Conservation (phyloP, 1,140 invertebrate species). For the Batillaria attramentaria region DNA sequence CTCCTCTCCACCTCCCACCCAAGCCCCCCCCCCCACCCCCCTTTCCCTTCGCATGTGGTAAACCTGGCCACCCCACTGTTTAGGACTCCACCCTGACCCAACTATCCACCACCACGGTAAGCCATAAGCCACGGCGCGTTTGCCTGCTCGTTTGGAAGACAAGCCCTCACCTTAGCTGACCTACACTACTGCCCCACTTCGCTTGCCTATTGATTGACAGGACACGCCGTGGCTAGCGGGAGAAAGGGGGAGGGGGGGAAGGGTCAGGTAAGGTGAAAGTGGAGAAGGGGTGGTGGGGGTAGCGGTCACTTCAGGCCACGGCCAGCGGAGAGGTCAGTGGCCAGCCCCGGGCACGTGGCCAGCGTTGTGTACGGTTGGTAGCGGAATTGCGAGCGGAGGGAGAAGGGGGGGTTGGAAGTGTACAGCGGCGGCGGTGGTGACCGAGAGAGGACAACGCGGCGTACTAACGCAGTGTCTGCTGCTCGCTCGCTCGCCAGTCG, state of each 20-base stretch:
- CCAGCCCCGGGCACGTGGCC: background rate
- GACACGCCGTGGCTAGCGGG: constrained; percentile 17
- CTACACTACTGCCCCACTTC: constrained; percentile 46
- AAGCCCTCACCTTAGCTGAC: constrained; percentile 38
- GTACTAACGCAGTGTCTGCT: too few species aligned
- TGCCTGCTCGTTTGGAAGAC: constrained; percentile 27
- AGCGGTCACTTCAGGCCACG: background rate
- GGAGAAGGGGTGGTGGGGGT: too few species aligned
- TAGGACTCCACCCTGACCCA: constrained; percentile 31
- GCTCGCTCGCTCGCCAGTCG: constrained; percentile 26
- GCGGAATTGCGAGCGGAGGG: background rate
- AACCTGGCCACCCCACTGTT: constrained; percentile 14
- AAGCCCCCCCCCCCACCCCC: constrained; percentile 11
- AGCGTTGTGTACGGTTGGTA: background rate
- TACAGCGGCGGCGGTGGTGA: background rate
- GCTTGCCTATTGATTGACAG: constrained; percentile 39
- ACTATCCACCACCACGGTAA: constrained; percentile 8
- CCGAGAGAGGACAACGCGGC: background rate
- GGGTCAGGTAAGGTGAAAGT: background rate
- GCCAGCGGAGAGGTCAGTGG: background rate
- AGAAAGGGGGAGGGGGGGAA: background rate
- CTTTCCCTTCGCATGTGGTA: background rate
- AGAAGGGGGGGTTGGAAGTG: background rate
- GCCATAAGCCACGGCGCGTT: constrained; percentile 22
- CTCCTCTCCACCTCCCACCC: background rate